Evolutionary conservation across 2,113 vertebrate species (phyloP).

Genomic region (Brevimyrus niger): DNA sequence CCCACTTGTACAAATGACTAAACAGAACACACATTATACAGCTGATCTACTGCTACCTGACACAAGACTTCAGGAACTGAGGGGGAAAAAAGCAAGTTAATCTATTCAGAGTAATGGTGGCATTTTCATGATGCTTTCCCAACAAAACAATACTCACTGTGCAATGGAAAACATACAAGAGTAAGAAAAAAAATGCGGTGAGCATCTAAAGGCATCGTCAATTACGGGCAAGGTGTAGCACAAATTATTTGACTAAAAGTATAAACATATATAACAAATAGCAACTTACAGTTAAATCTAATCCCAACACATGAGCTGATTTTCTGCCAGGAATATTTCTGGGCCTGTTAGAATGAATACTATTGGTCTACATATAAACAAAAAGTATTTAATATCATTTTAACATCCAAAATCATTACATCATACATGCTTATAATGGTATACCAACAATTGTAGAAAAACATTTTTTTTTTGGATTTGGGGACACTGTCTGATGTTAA

Average conservation of each 20-base stretch:
- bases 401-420: neutral
- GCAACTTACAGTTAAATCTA: neutral
- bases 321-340: neutral
- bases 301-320: neutral
- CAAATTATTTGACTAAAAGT: conserved; percentile 53
- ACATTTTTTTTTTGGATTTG: neutral
- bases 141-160: conserved; percentile 38
- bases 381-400: neutral
- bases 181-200: conserved; percentile 43
- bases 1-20: conserved; percentile 96
- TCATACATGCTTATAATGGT: neutral
- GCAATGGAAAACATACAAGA: conserved; percentile 42
- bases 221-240: neutral
- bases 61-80: conserved; percentile 71
- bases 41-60: conserved; percentile 96
- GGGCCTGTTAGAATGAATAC: neutral
- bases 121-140: conserved; percentile 71
- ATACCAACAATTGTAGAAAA: neutral
- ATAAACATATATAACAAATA: conserved; percentile 56
- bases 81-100: conserved; percentile 78
- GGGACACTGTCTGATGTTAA: neutral
- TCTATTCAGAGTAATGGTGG: conserved; percentile 82
- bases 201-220: conserved; percentile 14
- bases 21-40: conserved; percentile 91
- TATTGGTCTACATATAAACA: neutral